Evolutionary conservation across 2,888 invertebrate species (phyloP).

Genomic region (Catocala fraxini): DNA sequence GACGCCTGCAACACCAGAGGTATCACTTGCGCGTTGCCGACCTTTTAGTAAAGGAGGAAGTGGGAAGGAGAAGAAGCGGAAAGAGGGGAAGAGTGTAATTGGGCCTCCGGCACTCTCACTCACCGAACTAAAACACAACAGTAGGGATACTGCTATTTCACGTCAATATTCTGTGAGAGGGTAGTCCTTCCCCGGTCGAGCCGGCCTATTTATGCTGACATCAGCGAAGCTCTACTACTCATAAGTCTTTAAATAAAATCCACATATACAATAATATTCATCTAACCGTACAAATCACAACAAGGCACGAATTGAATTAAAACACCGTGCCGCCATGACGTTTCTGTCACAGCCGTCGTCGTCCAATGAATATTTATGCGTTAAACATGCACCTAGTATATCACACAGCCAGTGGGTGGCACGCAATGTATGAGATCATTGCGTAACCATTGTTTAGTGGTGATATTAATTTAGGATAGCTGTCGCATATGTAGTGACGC

Average conservation of each 20-base stretch:
- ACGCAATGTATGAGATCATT: constrained; percentile 45
- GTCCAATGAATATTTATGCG: constrained; percentile 53
- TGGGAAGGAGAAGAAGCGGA: too few relatives aligned
- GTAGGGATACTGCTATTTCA: too few relatives aligned
- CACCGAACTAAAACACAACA: too few relatives aligned
- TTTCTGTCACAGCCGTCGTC: constrained; percentile 45
- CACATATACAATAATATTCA: neutral
- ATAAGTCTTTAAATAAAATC: neutral
- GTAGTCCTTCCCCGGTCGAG: too few relatives aligned
- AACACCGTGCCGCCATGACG: constrained; percentile 38
- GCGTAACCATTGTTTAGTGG: constrained; percentile 30
- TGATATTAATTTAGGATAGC: constrained; percentile 4
- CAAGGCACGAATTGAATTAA: constrained; percentile 49
- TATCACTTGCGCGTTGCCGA: too few relatives aligned
- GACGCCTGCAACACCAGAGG: too few relatives aligned
- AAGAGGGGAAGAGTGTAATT: too few relatives aligned
- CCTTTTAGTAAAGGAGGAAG: too few relatives aligned
- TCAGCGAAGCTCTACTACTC: too few relatives aligned
- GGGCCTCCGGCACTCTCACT: too few relatives aligned
- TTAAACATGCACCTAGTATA: constrained; percentile 17
- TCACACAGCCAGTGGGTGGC: constrained; percentile 39
- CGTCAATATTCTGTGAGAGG: too few relatives aligned
- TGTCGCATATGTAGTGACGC: neutral
- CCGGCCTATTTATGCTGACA: too few relatives aligned
- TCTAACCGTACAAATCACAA: constrained; percentile 45